Evolutionary conservation across 2,888 invertebrate species (phyloP).

Genomic region (Exocentrus adspersus): DNA sequence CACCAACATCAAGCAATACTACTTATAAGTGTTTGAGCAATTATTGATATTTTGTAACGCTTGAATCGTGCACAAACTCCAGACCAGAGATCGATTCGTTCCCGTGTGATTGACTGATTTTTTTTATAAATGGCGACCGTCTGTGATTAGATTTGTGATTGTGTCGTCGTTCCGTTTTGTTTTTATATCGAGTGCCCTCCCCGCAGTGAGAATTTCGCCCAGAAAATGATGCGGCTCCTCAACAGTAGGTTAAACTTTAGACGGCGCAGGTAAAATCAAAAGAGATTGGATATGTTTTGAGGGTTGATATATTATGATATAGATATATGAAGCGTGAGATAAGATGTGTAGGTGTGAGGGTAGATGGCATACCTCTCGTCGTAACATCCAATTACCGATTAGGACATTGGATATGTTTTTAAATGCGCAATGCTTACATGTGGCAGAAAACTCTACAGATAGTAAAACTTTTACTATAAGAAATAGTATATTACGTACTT

Average conservation of each 20-base stretch:
- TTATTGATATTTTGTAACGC: neutral
- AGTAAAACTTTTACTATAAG: no score
- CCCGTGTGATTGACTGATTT: neutral
- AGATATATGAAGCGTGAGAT: no score
- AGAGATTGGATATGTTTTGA: conserved; percentile 4
- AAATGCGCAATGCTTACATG: no score
- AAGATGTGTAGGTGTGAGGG: no score
- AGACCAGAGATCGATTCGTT: no score
- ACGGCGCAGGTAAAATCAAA: conserved; percentile 55
- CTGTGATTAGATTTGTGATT: conserved; percentile 9
- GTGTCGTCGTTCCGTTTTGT: neutral
- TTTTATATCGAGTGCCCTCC: conserved; percentile 1
- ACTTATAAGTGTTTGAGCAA: neutral
- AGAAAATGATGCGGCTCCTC: conserved; percentile 55
- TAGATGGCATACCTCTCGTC: no score
- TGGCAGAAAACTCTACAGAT: no score
- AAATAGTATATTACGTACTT: no score
- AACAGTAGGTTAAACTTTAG: conserved; percentile 56
- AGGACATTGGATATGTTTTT: no score
- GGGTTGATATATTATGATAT: no score
- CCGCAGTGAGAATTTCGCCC: conserved; percentile 15
- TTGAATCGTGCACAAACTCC: no score
- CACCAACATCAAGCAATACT: conserved; percentile 13
- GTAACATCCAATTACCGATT: no score
- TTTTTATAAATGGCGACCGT: neutral